Conservation (phyloP, 2,113 vertebrate genomes). For the Myotis brandtii region DNA sequence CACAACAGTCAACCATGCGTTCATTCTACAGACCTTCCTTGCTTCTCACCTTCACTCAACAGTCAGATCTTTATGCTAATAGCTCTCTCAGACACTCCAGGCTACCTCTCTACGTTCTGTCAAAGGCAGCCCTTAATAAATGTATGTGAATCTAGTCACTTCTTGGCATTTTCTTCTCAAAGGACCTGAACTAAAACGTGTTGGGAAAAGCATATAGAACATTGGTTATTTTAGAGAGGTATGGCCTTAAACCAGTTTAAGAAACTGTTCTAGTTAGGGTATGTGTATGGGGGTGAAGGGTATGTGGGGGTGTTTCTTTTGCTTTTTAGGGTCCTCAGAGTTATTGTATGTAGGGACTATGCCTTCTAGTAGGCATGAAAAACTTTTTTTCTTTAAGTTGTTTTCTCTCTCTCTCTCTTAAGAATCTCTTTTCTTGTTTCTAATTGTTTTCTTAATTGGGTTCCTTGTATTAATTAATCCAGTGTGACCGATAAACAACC, state of each 20-base stretch:
- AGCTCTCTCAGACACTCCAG: background rate
- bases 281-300: background rate
- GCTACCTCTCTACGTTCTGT: background rate
- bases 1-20: background rate
- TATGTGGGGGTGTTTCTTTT: background rate
- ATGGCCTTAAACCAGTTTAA: background rate
- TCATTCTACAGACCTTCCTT: accelerated
- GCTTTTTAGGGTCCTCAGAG: background rate
- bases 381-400: background rate
- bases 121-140: background rate
- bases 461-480: background rate
- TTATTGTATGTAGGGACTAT: background rate
- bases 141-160: background rate
- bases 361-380: background rate
- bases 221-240: background rate
- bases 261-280: background rate
- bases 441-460: background rate
- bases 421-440: background rate
- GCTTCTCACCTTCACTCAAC: background rate
- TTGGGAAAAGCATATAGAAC: background rate
- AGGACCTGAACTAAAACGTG: background rate
- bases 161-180: background rate
- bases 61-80: background rate
- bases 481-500: background rate
- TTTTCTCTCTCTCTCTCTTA: background rate